phyloP scores from a whole-genome alignment of 2,888 invertebrate genomes.

The Graphium colonna region DNA sequence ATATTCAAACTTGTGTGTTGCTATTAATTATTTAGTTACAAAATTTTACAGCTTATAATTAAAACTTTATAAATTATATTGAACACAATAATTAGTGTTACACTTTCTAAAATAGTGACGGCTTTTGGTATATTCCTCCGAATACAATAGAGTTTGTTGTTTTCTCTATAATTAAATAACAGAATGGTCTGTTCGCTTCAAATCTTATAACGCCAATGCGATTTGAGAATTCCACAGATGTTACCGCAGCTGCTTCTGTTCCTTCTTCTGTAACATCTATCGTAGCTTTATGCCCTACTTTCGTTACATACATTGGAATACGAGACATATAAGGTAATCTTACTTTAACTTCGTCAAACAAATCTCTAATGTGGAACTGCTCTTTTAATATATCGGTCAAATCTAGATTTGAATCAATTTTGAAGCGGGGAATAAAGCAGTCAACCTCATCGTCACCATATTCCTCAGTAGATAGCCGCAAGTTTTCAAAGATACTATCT shows the following conservation, averaged over 20 bases:
- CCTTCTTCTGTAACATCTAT: conserved; percentile 88
- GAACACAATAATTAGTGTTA: not conserved
- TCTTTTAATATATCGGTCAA: conserved; percentile 72
- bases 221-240: conserved; percentile 69
- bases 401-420: conserved; percentile 77
- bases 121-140: conserved; percentile 61
- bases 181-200: conserved; percentile 83
- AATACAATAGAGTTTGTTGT: conserved; percentile 67
- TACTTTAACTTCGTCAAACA: conserved; percentile 73
- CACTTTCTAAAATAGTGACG: conserved; percentile 48
- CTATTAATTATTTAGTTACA: no score
- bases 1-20: no score
- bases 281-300: conserved; percentile 84
- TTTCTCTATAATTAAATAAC: conserved; percentile 84
- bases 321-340: conserved; percentile 67
- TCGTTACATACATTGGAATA: conserved; percentile 75
- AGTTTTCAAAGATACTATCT: conserved; percentile 68
- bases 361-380: conserved; percentile 67
- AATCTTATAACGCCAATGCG: conserved; percentile 79
- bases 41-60: not conserved
- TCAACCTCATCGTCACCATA: conserved; percentile 82
- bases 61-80: not conserved
- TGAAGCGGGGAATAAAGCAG: conserved; percentile 83
- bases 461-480: conserved; percentile 67
- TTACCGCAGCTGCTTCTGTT: conserved; percentile 83